These are phyloP conservation scores for Stigmatopora argus DNA, from an alignment of 2,113 vertebrate species.

Conservation along the genomic window DNA sequence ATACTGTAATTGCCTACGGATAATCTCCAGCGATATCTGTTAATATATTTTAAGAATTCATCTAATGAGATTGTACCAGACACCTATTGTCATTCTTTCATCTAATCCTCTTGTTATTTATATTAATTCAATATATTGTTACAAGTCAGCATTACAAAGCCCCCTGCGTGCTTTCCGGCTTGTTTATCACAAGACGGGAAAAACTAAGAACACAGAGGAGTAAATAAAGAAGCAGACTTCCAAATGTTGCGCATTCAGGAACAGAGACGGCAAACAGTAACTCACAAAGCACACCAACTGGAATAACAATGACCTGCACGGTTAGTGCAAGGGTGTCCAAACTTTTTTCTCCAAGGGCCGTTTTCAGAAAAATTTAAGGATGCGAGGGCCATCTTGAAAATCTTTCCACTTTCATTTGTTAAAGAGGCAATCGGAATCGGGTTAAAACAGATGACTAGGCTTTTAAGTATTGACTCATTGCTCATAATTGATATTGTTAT, in stretches of 20 bases:
- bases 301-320: constrained; percentile 1
- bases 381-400: too few relatives aligned
- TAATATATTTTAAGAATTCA: constrained; percentile 11
- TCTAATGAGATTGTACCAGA: not conserved
- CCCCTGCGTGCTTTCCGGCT: constrained; percentile 6
- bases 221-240: constrained; percentile 18
- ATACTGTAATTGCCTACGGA: constrained; percentile 14
- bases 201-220: constrained; percentile 12
- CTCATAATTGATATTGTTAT: too few relatives aligned
- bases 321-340: too few relatives aligned
- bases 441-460: too few relatives aligned
- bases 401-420: too few relatives aligned
- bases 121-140: constrained; percentile 28
- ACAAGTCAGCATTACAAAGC: constrained; percentile 8
- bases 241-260: constrained; percentile 29
- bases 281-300: constrained; percentile 11
- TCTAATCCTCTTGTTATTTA: constrained; percentile 10
- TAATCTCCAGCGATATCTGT: constrained; percentile 21
- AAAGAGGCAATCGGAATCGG: too few relatives aligned
- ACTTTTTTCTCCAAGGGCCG: too few relatives aligned
- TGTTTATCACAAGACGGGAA: constrained; percentile 9
- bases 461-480: too few relatives aligned
- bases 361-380: too few relatives aligned
- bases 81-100: constrained; percentile 1
- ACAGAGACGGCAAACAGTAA: constrained; percentile 13